Conservation (phyloP, 1,140 invertebrate genomes). For the Aphis craccivora region DNA sequence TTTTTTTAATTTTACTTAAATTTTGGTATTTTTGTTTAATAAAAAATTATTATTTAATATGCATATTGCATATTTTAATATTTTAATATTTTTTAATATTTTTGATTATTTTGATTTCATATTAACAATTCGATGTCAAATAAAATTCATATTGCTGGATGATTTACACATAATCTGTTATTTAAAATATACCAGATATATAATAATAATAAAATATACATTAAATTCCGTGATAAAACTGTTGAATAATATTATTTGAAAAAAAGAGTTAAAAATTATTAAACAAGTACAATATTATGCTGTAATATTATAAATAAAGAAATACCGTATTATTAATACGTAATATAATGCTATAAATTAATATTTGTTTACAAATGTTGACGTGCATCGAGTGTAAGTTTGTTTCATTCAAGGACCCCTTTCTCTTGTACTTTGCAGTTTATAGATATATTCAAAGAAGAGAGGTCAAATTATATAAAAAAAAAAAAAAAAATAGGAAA, state of each 20-base stretch:
- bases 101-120: not conserved
- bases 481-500: not conserved
- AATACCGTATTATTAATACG: not conserved
- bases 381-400: conserved; percentile 17
- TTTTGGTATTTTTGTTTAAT: not conserved
- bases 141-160: not conserved
- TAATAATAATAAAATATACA: not conserved
- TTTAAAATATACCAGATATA: no score
- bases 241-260: not conserved
- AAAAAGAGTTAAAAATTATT: not conserved
- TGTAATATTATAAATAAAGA: not conserved
- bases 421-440: conserved; percentile 18
- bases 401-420: conserved; percentile 42
- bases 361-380: not conserved
- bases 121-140: no score
- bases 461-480: conserved; percentile 16
- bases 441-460: conserved; percentile 3
- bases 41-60: not conserved
- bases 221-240: not conserved
- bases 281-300: not conserved
- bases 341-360: conserved; percentile 16
- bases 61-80: not conserved
- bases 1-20: not conserved
- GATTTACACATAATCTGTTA: not conserved
- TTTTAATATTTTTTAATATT: not conserved